Evolutionary conservation across 2,797 vertebrate species (phyloP).

Genomic region (Tapirus indicus): DNA sequence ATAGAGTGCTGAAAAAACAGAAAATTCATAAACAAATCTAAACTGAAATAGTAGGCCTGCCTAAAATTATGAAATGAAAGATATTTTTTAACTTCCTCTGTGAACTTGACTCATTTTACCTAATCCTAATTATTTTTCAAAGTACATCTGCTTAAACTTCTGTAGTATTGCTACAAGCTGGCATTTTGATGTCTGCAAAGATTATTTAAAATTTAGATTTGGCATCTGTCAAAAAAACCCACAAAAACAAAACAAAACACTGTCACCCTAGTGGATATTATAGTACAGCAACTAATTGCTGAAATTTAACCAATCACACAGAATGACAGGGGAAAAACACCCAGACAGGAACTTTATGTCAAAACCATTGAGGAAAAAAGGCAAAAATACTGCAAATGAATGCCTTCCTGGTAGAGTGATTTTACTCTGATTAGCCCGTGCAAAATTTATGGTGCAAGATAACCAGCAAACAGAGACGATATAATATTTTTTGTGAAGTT

Average conservation of each 20-base stretch:
- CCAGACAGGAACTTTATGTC: slow-evolving; percentile 86
- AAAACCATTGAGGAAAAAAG: slow-evolving; percentile 71
- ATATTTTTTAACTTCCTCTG: slow-evolving; percentile 84
- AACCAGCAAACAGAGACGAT: slow-evolving; percentile 92
- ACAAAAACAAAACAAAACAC: background rate
- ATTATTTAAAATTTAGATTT: slow-evolving; percentile 94
- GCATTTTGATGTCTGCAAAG: slow-evolving; percentile 91
- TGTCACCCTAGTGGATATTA: slow-evolving; percentile 86
- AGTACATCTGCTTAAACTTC: slow-evolving; percentile 92
- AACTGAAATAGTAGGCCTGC: slow-evolving; percentile 42
- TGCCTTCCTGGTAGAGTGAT: slow-evolving; percentile 89
- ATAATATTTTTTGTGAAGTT: slow-evolving; percentile 89
- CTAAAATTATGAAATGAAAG: slow-evolving; percentile 80
- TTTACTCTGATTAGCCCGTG: slow-evolving; percentile 92
- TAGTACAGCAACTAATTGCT: slow-evolving; percentile 89
- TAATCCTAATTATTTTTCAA: slow-evolving; percentile 90
- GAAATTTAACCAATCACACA: slow-evolving; percentile 90
- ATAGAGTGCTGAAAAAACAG: slow-evolving; percentile 63
- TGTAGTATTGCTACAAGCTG: slow-evolving; percentile 93
- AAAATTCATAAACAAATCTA: slow-evolving; percentile 62
- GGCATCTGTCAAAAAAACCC: slow-evolving; percentile 92
- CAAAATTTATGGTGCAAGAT: slow-evolving; percentile 88
- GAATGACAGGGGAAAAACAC: slow-evolving; percentile 82
- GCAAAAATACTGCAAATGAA: slow-evolving; percentile 89
- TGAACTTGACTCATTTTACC: slow-evolving; percentile 89